Conservation (phyloP, 2,113 vertebrate species). For the Coracopsis vasa region DNA sequence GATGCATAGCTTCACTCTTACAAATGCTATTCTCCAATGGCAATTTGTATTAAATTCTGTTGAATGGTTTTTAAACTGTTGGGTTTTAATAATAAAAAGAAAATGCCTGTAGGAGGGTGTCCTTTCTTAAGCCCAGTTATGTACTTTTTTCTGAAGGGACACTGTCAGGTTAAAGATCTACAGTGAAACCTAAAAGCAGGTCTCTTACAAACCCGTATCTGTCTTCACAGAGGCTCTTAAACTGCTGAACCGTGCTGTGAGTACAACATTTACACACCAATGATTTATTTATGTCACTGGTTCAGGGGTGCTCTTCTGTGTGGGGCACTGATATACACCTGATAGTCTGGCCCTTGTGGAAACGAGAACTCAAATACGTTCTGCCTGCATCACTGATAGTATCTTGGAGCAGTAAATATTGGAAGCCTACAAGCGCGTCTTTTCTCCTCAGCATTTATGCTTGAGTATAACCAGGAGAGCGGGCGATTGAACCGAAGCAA, state of each 20-base stretch:
- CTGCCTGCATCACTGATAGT: background rate
- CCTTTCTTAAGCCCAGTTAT: background rate
- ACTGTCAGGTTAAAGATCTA: background rate
- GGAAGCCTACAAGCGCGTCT: background rate
- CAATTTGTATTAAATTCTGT: conserved; percentile 47
- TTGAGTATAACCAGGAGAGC: background rate
- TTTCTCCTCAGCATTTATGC: background rate
- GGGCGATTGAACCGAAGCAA: background rate
- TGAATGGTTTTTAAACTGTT: conserved; percentile 44
- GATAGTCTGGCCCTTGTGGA: background rate
- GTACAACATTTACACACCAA: background rate
- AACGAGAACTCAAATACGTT: background rate
- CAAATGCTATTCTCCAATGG: background rate
- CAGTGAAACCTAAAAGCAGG: background rate
- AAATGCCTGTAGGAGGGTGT: background rate
- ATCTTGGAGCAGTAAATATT: background rate
- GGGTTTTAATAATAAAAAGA: conserved; percentile 63
- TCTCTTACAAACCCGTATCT: background rate
- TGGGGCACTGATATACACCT: background rate
- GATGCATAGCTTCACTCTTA: conserved; percentile 9
- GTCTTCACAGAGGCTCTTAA: background rate
- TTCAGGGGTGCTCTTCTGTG: background rate
- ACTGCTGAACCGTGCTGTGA: background rate
- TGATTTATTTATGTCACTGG: background rate
- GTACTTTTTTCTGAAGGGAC: background rate